Evolutionary conservation across 2,888 invertebrate genomes (phyloP), one percentile per base, ranked within the genome.

Genomic region (Apotomis capreana): DNA sequence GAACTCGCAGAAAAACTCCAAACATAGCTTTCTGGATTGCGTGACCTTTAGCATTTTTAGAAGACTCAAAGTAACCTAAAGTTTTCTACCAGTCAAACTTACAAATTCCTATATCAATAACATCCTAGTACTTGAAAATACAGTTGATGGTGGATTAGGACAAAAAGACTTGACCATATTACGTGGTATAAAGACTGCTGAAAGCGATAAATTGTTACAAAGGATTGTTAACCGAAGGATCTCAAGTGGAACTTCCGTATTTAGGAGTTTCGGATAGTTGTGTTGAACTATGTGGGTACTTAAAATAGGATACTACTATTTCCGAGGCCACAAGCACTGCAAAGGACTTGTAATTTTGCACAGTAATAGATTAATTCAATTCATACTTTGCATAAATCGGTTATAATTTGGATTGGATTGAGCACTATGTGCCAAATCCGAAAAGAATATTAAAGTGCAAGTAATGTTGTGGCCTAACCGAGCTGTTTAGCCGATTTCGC

Each of bases 401-500:
- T 26, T 26, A 26, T 1, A 26, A 26, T 26, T 26, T 26, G 26
- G 26, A 26, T 26, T 2, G 26, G 26, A 26, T 26, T 26, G 26
- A 26, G 26, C 26, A 2, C 26, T 26, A 26, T 2, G 26, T 26
- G 26, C 26, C 1, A 26, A 26, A 26, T 26, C 26, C 26, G 26
- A 26, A 26, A 26, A 26, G 26, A 40, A 40, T 40, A 40, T 40
- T 40, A 40, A 6, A 6, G 40, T 40, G 49, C 12, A 37, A 55
- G 61, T 13, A 37, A 3, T 61, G 49, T 67, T 54, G 15, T 55
- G 65, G 70, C 70, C 60, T 60, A 37, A 54, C 13, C 55, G 44
- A 44, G 49, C 49, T 57, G 71, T 40, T 71, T 71, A 68, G 61
- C 71, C 63, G 37, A 52, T 37, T 59, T 61, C 15, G 52, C 54